Evolutionary conservation across 2,888 invertebrate genomes (phyloP).

Genomic region (Luperina testacea): DNA sequence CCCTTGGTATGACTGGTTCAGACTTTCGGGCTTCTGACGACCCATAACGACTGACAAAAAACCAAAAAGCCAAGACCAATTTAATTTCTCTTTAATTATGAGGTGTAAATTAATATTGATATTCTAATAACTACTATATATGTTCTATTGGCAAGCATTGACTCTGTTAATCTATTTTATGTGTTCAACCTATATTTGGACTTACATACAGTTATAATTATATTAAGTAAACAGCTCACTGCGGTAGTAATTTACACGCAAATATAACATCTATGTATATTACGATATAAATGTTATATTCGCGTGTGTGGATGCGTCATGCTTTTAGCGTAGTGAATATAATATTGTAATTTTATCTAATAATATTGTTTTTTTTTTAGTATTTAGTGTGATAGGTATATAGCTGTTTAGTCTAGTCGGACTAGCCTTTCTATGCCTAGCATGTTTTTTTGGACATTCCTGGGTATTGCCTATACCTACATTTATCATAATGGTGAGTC

Average conservation of each 20-base stretch:
- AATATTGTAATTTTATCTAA: neutral
- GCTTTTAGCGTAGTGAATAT: conserved; percentile 7
- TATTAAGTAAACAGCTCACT: conserved; percentile 21
- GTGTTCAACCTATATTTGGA: conserved; percentile 8
- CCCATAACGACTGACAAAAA: too few relatives aligned
- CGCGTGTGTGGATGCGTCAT: conserved; percentile 39
- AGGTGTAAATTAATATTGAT: conserved; percentile 36
- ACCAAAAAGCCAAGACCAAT: too few relatives aligned
- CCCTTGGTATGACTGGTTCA: too few relatives aligned
- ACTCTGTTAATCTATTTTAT: conserved; percentile 32
- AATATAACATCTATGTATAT: conserved; percentile 20
- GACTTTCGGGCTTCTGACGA: too few relatives aligned
- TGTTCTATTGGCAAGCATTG: conserved; percentile 21
- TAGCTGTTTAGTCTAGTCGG: conserved; percentile 26
- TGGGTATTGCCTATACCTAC: neutral
- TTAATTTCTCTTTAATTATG: conserved; percentile 18
- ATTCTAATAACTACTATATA: neutral
- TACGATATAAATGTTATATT: conserved; percentile 24
- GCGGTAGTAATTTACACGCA: conserved; percentile 30
- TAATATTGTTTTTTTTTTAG: conserved; percentile 39
- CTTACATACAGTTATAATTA: conserved; percentile 9
- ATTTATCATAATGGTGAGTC: too few relatives aligned
- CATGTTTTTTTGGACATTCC: neutral
- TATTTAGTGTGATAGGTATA: conserved; percentile 19
- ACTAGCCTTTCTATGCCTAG: conserved; percentile 12